phyloP scores from a whole-genome alignment of 1,140 invertebrate species.

The Halotydeus destructor region DNA sequence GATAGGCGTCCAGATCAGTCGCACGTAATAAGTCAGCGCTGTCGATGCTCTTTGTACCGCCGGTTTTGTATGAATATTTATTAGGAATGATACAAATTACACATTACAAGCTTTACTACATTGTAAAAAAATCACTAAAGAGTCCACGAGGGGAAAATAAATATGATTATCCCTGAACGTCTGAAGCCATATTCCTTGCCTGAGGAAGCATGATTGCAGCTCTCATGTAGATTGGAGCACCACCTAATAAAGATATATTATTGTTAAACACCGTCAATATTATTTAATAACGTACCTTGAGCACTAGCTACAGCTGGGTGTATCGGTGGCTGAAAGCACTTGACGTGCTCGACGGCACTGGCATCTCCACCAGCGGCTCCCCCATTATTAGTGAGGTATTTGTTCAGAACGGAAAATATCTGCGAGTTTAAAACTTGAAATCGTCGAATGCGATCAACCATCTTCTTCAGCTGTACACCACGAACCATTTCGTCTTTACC shows the following conservation, averaged over 20 bases:
- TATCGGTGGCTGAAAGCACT: constrained; percentile 84
- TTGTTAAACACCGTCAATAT: not conserved
- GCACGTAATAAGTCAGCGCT: no score
- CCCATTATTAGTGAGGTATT: constrained; percentile 57
- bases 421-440: constrained; percentile 97
- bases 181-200: no score
- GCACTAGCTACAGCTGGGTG: constrained; percentile 33
- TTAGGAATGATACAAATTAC: no score
- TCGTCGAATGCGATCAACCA: constrained; percentile 89
- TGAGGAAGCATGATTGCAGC: constrained; percentile 13
- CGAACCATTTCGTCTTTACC: constrained; percentile 88
- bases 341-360: constrained; percentile 79
- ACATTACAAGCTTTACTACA: no score
- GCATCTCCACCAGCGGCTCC: constrained; percentile 45
- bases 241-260: not conserved
- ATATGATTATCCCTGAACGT: no score
- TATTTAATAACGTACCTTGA: constrained; percentile 5
- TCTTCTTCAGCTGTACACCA: constrained; percentile 79
- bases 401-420: constrained; percentile 90
- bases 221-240: constrained; percentile 14
- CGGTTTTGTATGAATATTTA: no score
- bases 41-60: no score
- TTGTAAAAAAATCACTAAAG: no score
- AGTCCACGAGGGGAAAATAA: no score
- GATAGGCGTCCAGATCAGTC: no score